Percentiles rank a stretch among this genome's conserved stretches.
Conservation (phyloP, 2,888 invertebrate species). For the Thymelicus sylvestris region DNA sequence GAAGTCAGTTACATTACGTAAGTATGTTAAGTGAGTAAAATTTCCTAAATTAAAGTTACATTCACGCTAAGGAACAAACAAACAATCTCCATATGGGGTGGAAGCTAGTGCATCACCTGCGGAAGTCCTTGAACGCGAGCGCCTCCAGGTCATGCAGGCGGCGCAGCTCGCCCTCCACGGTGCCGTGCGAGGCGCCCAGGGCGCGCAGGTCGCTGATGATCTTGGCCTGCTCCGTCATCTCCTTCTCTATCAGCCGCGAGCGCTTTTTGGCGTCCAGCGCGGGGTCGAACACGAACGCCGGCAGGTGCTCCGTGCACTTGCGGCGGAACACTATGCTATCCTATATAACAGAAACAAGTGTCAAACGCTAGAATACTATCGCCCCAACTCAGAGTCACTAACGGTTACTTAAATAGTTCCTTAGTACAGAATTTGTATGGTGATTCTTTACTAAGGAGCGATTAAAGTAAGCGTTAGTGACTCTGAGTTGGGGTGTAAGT, state of each 20-base stretch:
- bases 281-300: conserved; percentile 93
- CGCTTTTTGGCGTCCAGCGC: conserved; percentile 92
- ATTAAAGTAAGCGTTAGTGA: no score
- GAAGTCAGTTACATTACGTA: no score
- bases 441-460: no score
- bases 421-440: no score
- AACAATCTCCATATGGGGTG: no score
- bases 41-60: no score
- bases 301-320: conserved; percentile 90
- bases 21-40: no score
- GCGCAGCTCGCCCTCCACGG: conserved; percentile 96
- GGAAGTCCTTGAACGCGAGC: conserved; percentile 96
- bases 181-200: conserved; percentile 94
- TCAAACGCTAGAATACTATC: no score
- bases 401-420: no score
- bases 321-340: conserved; percentile 88
- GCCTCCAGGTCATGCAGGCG: conserved; percentile 96
- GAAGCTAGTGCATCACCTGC: conserved; percentile 78
- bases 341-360: conserved; percentile 56
- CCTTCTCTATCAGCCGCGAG: conserved; percentile 97
- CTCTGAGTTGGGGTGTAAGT: no score
- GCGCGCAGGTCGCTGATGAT: conserved; percentile 96
- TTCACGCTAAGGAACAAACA: no score
- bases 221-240: conserved; percentile 98
- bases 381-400: no score